Evolutionary conservation across 1,140 invertebrate genomes (phyloP).

Genomic region (Oppia nitens): DNA sequence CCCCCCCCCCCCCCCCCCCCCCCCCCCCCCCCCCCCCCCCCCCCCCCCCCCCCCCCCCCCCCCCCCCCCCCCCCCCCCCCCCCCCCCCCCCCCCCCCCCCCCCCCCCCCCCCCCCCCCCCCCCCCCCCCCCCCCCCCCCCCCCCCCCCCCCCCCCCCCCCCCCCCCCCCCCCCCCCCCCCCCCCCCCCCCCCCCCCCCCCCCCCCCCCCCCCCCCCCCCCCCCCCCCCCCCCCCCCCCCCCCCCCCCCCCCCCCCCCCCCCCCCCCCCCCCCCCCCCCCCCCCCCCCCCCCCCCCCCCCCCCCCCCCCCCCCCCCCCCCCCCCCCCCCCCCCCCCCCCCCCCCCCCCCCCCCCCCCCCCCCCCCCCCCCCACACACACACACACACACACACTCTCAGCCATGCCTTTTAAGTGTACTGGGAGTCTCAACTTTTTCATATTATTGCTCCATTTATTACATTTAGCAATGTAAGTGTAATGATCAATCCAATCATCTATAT

Average conservation of each 20-base stretch:
- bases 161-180: not conserved
- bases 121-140: not conserved
- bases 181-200: not conserved
- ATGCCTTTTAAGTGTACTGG: too few relatives aligned
- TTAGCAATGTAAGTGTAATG: too few relatives aligned
- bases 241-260: not conserved
- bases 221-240: not conserved
- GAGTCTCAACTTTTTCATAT: too few relatives aligned
- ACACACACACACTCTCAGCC: constrained; percentile 10
- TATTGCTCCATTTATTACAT: too few relatives aligned
- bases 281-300: constrained; percentile 5
- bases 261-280: not conserved
- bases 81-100: not conserved
- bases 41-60: not conserved
- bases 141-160: not conserved
- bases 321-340: constrained; percentile 2
- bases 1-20: not conserved
- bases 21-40: not conserved
- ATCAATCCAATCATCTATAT: too few relatives aligned
- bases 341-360: constrained; percentile 5
- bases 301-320: constrained; percentile 1
- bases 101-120: not conserved
- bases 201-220: constrained; percentile 1
- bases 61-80: not conserved
- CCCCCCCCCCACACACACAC: constrained; percentile 9